phyloP scores from a whole-genome alignment of 2,888 invertebrate genomes.

The Nasonia oneida region DNA sequence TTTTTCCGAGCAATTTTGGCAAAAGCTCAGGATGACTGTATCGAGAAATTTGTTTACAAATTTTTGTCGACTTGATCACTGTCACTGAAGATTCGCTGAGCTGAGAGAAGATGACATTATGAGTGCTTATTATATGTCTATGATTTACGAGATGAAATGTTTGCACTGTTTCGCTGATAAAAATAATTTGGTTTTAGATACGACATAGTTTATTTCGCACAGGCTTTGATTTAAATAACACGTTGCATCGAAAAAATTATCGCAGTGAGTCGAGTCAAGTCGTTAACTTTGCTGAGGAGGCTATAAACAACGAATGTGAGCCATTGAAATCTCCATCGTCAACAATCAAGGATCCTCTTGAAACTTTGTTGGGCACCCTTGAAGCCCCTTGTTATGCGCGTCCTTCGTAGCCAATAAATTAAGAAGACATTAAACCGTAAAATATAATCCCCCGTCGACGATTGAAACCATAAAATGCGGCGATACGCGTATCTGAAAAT shows the following conservation, averaged over 20 bases:
- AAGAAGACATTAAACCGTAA: neutral
- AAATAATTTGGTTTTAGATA: conserved; percentile 10
- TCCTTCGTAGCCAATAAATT: conserved; percentile 1
- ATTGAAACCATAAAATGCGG: neutral
- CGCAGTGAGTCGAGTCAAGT: too few species aligned
- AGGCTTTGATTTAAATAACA: neutral
- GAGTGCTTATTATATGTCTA: neutral
- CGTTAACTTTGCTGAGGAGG: neutral
- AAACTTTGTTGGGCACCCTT: neutral
- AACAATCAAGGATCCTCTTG: neutral
- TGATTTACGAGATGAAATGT: conserved; percentile 29
- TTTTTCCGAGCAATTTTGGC: conserved; percentile 15
- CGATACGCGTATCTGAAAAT: neutral
- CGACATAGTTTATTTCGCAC: neutral
- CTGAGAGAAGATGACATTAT: neutral
- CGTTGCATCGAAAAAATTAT: neutral
- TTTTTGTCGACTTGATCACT: conserved; percentile 34
- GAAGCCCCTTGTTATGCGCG: neutral
- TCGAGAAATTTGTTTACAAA: conserved; percentile 52
- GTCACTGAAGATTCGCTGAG: neutral
- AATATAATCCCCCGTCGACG: neutral
- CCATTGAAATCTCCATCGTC: neutral
- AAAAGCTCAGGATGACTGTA: conserved; percentile 30
- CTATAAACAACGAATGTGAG: neutral
- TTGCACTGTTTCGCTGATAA: conserved; percentile 22